Conservation (phyloP, 2,113 vertebrate species). For the Chloebia gouldiae region DNA sequence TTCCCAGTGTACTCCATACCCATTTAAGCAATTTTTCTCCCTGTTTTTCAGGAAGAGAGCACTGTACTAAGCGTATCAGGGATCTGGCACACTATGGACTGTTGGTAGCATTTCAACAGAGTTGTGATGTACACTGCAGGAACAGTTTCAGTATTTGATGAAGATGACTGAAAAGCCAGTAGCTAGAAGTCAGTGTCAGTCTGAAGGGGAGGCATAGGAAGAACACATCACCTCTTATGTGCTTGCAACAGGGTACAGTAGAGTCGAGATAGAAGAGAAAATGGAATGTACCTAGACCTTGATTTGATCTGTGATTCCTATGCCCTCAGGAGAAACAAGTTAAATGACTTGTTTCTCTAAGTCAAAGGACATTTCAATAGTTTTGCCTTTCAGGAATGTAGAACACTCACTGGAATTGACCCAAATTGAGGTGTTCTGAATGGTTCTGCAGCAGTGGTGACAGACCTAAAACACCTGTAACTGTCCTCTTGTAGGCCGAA, state of each 20-base stretch:
- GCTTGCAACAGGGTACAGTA: not conserved
- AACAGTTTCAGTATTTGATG: not conserved
- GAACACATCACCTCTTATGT: not conserved
- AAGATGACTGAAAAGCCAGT: not conserved
- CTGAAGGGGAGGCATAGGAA: not conserved
- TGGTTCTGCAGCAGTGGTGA: not conserved
- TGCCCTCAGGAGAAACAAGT: not conserved
- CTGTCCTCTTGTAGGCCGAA: not conserved
- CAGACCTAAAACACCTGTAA: not conserved
- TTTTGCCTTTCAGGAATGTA: not conserved
- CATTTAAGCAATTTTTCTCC: slow-evolving; percentile 44
- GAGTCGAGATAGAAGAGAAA: fast-evolving
- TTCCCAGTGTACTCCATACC: not conserved
- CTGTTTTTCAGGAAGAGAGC: not conserved
- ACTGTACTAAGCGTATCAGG: not conserved
- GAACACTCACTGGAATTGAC: not conserved
- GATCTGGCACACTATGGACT: not conserved
- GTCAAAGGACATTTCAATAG: not conserved
- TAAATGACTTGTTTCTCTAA: not conserved
- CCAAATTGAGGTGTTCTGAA: not conserved
- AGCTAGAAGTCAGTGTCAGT: not conserved
- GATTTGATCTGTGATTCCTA: not conserved
- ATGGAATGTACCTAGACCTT: not conserved
- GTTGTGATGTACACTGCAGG: not conserved
- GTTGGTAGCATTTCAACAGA: not conserved